Conservation (phyloP, 2,113 vertebrate species). For the Indicator indicator region DNA sequence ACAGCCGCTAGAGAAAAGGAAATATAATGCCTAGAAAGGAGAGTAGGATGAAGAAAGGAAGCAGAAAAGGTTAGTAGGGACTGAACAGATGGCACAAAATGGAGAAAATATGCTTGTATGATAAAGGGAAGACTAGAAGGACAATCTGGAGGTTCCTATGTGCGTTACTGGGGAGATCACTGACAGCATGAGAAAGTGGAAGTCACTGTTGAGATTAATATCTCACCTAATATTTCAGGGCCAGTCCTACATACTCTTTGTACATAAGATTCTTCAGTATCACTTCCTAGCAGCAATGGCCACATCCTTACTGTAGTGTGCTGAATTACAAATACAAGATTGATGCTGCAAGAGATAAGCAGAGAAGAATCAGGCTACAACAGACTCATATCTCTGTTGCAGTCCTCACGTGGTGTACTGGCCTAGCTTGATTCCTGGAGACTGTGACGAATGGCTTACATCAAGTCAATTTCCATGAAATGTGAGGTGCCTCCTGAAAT, state of each 20-base stretch:
- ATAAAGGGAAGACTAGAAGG: neutral
- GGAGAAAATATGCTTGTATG: neutral
- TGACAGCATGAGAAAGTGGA: neutral
- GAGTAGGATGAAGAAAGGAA: neutral
- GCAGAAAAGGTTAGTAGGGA: neutral
- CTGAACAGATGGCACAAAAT: neutral
- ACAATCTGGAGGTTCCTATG: neutral
- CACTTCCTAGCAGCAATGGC: neutral
- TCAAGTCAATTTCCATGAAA: neutral
- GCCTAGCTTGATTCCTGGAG: neutral
- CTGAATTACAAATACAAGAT: neutral
- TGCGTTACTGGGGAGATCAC: neutral
- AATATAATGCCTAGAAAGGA: neutral
- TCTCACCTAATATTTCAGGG: neutral
- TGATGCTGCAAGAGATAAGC: neutral
- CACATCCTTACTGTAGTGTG: conserved; percentile 5
- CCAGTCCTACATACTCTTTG: neutral
- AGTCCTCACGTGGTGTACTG: neutral
- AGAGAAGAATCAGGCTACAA: neutral
- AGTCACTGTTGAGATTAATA: neutral
- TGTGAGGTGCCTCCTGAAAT: neutral
- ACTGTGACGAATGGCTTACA: fast-evolving
- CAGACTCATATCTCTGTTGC: neutral
- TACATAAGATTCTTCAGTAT: neutral
- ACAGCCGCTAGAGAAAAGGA: neutral